Evolutionary conservation across 1,140 invertebrate genomes (phyloP), one percentile per base, ranked within the genome.

Genomic region (Pentalonia nigronervosa): DNA sequence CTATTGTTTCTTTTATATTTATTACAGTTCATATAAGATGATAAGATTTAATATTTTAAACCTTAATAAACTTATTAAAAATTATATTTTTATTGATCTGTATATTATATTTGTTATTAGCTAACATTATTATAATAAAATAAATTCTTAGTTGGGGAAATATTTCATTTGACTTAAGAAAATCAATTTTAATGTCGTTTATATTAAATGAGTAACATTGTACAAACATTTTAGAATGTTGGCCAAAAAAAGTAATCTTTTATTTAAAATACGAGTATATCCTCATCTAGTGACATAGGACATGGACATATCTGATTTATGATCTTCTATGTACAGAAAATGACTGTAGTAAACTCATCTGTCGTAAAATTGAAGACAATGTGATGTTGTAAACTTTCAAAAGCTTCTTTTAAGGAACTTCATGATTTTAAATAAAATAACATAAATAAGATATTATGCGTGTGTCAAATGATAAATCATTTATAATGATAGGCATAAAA

Each of bases 271-370:
- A n/a, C n/a, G n/a, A n/a, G n/a, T n/a, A 50, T 34, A 50, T 50
- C 17, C 25, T 88, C 50, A 88, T 88, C 30, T 88, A 88, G 45
- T 88, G 86, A 88, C 20, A 53, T 53, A 21, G 3, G 50, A 7
- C 50, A 88, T 21, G 86, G 30, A 88, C n/a, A 50, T 88, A 88
- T 88, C 86, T 88, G 86, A 88, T 88, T 88, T 88, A 88, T 50
- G 86, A 50, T 7, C n/a, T 34, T n/a, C 47, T n/a, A 23, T 50
- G 14, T 34, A 34, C 17, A 88, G 86, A 50, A 50, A 50, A 88
- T 50, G 30, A 48, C 11, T 48, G 45, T 50, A 34, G 30, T 50
- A 88, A 88, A 88, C 47, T 88, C 47, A 2, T 34, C 17, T 88
- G 86, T 88, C 7, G 6, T 34, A 47, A 48, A 87, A 48, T 47